Evolutionary conservation across 2,113 vertebrate genomes (phyloP).

Genomic region (Amphilophus citrinellus): DNA sequence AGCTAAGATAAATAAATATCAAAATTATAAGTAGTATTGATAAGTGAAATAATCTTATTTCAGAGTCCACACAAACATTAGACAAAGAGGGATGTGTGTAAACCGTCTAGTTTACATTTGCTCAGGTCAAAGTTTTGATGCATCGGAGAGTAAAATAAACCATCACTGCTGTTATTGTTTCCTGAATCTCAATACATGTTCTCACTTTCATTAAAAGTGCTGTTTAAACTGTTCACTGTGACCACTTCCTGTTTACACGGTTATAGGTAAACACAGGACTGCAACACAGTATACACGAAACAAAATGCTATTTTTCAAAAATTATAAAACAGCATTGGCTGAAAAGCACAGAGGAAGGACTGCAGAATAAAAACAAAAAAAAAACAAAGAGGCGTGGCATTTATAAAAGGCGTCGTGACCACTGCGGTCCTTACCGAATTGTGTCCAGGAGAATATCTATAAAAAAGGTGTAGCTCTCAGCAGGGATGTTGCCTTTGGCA

Average conservation of each 20-base stretch:
- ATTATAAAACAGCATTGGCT: neutral
- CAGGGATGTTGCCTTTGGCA: conserved; percentile 96
- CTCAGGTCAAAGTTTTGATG: neutral
- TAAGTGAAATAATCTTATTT: no score
- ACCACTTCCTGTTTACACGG: neutral
- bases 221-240: neutral
- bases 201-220: no score
- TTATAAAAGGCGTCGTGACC: neutral
- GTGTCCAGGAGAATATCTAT: conserved; percentile 96
- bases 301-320: no score
- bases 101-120: neutral
- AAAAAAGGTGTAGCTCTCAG: conserved; percentile 95
- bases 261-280: neutral
- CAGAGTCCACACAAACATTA: neutral
- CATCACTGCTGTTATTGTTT: neutral
- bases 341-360: neutral
- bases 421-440: conserved; percentile 84
- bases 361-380: neutral
- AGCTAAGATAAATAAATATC: no score
- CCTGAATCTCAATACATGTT: no score
- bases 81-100: neutral
- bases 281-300: no score
- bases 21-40: no score
- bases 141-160: neutral
- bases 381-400: neutral